Percentiles rank a stretch among this genome's conserved stretches.
These are phyloP conservation scores for Lepas anatifera DNA, from an alignment of 2,888 invertebrate species.

Conservation along the genomic window DNA sequence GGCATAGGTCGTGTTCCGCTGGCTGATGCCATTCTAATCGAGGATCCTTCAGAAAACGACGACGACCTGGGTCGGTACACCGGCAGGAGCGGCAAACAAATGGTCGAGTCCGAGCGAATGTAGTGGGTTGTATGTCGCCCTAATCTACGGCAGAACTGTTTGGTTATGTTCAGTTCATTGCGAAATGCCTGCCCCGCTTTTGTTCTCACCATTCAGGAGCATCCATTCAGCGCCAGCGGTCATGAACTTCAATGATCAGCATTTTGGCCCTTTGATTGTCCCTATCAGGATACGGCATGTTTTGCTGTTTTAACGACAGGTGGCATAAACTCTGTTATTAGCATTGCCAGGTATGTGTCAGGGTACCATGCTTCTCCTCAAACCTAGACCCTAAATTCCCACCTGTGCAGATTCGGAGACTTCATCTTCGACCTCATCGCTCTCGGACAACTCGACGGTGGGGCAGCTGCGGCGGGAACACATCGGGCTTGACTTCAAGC, in stretches of 20 bases:
- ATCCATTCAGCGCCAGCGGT: too few species aligned
- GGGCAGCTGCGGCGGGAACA: constrained; percentile 31
- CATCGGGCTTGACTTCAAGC: constrained; percentile 56
- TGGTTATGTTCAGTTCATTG: too few species aligned
- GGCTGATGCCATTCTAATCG: constrained; percentile 70
- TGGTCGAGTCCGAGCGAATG: too few species aligned
- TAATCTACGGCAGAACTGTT: too few species aligned
- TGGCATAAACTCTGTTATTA: not conserved
- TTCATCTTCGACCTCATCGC: constrained; percentile 41
- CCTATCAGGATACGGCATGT: too few species aligned
- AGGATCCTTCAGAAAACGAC: constrained; percentile 59
- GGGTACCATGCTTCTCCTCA: not conserved
- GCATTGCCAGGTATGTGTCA: not conserved
- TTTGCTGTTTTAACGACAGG: not conserved
- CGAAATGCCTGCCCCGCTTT: too few species aligned
- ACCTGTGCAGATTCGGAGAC: not conserved
- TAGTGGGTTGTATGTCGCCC: too few species aligned
- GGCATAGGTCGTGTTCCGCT: constrained; percentile 68
- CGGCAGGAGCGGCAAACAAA: too few species aligned
- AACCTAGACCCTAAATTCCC: not conserved
- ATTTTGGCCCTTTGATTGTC: too few species aligned
- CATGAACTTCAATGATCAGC: too few species aligned
- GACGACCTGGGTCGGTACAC: constrained; percentile 27
- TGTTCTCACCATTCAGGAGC: too few species aligned
- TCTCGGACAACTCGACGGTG: constrained; percentile 34